Percentiles rank a stretch among this genome's conserved stretches.
These are phyloP conservation scores for Aplocera efformata DNA, from an alignment of 2,888 invertebrate species.

Conservation along the genomic window DNA sequence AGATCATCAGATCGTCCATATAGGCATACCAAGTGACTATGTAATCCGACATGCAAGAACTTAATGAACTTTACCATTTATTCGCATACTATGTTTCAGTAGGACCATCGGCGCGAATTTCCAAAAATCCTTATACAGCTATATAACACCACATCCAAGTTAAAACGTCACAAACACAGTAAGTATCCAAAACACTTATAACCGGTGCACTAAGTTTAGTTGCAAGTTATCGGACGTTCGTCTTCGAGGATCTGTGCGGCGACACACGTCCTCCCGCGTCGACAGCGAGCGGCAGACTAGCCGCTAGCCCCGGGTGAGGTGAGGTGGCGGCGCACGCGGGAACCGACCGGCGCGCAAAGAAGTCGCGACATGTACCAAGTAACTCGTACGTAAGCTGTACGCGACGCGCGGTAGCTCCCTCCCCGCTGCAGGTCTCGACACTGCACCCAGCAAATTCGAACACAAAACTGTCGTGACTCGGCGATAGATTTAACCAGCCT, in stretches of 20 bases:
- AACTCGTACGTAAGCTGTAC: slow-evolving; percentile 6
- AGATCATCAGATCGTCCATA: slow-evolving; percentile 65
- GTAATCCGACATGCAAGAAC: slow-evolving; percentile 64
- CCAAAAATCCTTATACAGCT: slow-evolving; percentile 43
- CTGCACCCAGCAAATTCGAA: slow-evolving; percentile 60
- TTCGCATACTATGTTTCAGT: slow-evolving; percentile 79
- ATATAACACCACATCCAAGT: slow-evolving; percentile 56
- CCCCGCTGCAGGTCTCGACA: slow-evolving; percentile 40
- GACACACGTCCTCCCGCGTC: slow-evolving; percentile 38
- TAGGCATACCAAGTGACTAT: slow-evolving; percentile 53
- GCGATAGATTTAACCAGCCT: slow-evolving; percentile 56
- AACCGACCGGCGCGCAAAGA: slow-evolving; percentile 16
- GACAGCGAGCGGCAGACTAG: slow-evolving; percentile 48
- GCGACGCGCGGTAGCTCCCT: slow-evolving; percentile 51
- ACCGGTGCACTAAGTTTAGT: slow-evolving; percentile 58
- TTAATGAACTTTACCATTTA: slow-evolving; percentile 69
- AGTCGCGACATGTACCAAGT: slow-evolving; percentile 1
- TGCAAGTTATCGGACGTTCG: slow-evolving; percentile 54
- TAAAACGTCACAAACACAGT: slow-evolving; percentile 68
- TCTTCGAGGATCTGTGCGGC: slow-evolving; percentile 25
- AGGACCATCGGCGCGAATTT: slow-evolving; percentile 71
- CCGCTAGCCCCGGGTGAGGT: slow-evolving; percentile 24
- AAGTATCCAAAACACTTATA: slow-evolving; percentile 60
- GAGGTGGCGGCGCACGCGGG: slow-evolving; percentile 21
- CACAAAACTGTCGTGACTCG: slow-evolving; percentile 56